Conservation (phyloP, 1,140 invertebrate species). For the Bombus haemorrhoidalis region DNA sequence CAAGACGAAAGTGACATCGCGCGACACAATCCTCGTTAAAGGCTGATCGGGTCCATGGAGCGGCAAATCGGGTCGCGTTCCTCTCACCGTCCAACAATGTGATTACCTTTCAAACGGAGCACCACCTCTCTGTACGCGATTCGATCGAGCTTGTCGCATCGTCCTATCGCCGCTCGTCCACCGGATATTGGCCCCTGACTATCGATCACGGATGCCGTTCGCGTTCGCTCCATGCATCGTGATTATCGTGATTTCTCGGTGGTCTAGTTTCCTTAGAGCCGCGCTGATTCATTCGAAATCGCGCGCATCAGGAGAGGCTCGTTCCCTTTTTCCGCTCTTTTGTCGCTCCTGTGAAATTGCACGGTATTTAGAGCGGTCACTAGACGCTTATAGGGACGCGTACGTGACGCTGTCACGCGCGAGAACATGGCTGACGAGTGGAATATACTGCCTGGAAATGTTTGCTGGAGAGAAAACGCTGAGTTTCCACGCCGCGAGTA, state of each 20-base stretch:
- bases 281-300: constrained; percentile 45
- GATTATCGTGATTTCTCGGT: neutral
- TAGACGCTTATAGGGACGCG: constrained; percentile 10
- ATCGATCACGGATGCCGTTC: constrained; percentile 23
- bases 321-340: neutral
- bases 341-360: constrained; percentile 1
- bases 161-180: neutral
- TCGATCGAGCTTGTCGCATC: neutral
- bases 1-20: constrained; percentile 27
- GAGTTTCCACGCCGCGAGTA: neutral
- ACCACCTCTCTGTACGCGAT: neutral
- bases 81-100: constrained; percentile 41
- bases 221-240: constrained; percentile 3
- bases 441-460: neutral
- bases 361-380: constrained; percentile 38
- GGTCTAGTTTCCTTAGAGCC: constrained; percentile 33
- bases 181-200: constrained; percentile 17
- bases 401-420: constrained; percentile 41
- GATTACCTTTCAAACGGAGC: constrained; percentile 30
- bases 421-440: neutral
- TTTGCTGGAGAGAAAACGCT: neutral
- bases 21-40: constrained; percentile 39
- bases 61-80: constrained; percentile 37
- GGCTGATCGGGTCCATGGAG: neutral
- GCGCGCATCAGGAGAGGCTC: constrained; percentile 5